Base-by-base conservation (phyloP, 2,797 vertebrate species). In the Microctenopoma lineatum region DNA sequence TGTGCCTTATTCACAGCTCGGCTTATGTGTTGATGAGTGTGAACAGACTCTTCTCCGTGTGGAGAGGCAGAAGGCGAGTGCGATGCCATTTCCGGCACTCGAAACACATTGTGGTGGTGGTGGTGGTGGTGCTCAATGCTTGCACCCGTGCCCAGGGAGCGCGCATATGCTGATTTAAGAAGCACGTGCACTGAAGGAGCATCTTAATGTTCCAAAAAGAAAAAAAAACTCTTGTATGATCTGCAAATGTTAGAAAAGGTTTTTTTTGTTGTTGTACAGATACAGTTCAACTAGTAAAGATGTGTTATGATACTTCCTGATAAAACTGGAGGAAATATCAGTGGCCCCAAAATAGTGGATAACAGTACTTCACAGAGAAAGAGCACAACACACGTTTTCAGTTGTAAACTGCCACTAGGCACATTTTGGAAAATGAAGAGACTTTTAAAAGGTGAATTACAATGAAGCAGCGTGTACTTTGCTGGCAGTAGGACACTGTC, bases 401-500 rank as follows among this genome's bases (percentile, higher is more conserved):
- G 72, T 54, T 73, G 77, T 79, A 63, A 80, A 83, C 77, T 63
- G 84, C 83, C 80, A 75, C 66, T 18, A 89, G 83, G 84, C 89
- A 90, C 87, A 79, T 85, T 78, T 79, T 80, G 55, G 58, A 75
- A 73, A 81, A 59, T 26, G 8, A 59, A 55, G 48, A 73, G 59
- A 59, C 12, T 73, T 73, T 41, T 39, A 45, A 60, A 66, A 70
- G 5, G 4, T 65, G n/a, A 54, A 5, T 65, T 25, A 36, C 29
- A 73, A 63, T 70, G 29, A 79, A 80, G 74, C 72, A 42, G 68
- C 27, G 58, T 56, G 65, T 57, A 54, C 15, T n/a, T 50, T 32
- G 46, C 60, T 84, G 88, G 88, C 87, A 90, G 90, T 90, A 84
- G 66, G 74, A 77, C 63, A 78, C 59, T 68, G 87, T 86, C 34